These are phyloP conservation scores for Coreoperca whiteheadi DNA, from an alignment of 2,113 vertebrate species.

Conservation along the genomic window DNA sequence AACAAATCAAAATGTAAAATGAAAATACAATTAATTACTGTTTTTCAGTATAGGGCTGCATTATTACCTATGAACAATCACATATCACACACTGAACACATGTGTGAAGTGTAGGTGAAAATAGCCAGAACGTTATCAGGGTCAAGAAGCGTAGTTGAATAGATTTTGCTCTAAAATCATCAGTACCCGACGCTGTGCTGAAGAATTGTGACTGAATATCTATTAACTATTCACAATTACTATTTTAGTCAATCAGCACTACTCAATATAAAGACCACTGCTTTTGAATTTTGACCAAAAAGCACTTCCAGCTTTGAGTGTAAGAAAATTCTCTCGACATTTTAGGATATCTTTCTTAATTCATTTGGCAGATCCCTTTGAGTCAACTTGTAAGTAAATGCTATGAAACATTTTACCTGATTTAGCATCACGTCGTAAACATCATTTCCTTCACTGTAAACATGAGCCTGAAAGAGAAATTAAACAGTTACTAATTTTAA, in stretches of 20 bases:
- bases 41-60: background rate
- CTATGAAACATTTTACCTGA: constrained; percentile 83
- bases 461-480: constrained; percentile 84
- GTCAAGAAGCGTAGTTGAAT: background rate
- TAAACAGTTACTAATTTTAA: background rate
- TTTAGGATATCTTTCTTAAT: background rate
- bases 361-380: background rate
- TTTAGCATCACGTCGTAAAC: constrained; percentile 92
- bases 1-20: background rate
- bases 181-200: background rate
- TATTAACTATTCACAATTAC: background rate
- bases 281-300: background rate
- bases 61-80: background rate
- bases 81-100: background rate
- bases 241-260: background rate
- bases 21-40: background rate
- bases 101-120: background rate
- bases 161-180: background rate
- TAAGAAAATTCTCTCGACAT: background rate
- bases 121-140: background rate
- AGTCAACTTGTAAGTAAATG: background rate
- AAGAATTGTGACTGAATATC: background rate
- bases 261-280: background rate
- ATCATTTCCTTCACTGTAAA: constrained; percentile 88
- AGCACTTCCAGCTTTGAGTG: background rate